Percentiles rank a stretch among this genome's conserved stretches.
These are phyloP conservation scores for Caiman crocodilus DNA, from an alignment of 2,797 vertebrate genomes.

Conservation along the genomic window DNA sequence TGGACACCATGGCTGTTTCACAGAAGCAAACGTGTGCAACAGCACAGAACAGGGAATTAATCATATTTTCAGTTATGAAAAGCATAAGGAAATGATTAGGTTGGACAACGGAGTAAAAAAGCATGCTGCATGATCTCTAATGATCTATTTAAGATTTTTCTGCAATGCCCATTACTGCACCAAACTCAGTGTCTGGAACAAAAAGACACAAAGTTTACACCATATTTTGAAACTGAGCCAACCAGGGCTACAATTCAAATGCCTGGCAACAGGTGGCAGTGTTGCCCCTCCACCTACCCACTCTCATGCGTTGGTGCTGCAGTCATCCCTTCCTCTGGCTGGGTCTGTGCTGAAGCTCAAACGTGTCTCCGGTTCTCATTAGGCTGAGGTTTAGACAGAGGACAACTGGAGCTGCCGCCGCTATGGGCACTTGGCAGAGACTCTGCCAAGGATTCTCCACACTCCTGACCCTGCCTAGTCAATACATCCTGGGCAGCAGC, in stretches of 20 bases:
- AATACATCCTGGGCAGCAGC: not conserved
- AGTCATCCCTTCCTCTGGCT: not conserved
- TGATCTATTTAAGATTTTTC: not conserved
- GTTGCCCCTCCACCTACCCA: conserved; percentile 54
- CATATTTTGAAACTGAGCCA: not conserved
- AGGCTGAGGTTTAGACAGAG: not conserved
- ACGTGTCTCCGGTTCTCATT: not conserved
- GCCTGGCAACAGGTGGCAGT: conserved; percentile 76
- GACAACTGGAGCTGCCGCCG: fast-evolving
- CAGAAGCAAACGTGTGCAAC: not conserved
- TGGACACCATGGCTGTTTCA: not conserved
- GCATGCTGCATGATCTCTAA: not conserved
- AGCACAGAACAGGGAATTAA: not conserved
- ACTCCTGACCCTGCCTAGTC: fast-evolving
- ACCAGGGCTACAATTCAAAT: conserved; percentile 21
- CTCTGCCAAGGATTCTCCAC: fast-evolving
- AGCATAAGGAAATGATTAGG: not conserved
- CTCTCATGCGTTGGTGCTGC: conserved; percentile 11
- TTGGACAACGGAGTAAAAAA: not conserved
- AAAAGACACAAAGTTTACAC: fast-evolving
- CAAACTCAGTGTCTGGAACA: not conserved
- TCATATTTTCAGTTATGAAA: not conserved
- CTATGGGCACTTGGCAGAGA: fast-evolving
- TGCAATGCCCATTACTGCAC: not conserved
- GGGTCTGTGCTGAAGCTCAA: not conserved